Conservation (phyloP, 2,888 invertebrate species). For the Chesias legatella region DNA sequence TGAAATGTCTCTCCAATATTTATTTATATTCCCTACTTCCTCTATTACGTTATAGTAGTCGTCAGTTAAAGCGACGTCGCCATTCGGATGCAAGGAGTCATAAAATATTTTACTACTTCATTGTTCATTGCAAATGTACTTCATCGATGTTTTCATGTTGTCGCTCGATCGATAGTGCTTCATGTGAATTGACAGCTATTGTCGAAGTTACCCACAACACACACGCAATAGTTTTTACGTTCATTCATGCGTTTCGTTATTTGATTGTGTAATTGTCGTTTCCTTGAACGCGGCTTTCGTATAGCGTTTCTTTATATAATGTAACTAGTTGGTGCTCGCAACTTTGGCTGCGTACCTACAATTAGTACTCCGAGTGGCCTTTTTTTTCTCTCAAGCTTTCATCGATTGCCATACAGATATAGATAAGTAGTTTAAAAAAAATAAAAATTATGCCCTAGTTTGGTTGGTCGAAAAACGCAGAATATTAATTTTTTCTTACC, state of each 20-base stretch:
- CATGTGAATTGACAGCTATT: slow-evolving; percentile 40
- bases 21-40: too few species aligned
- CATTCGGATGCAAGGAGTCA: slow-evolving; percentile 29
- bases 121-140: slow-evolving; percentile 31
- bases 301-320: neutral
- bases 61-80: slow-evolving; percentile 7
- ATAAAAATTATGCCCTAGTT: too few species aligned
- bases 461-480: too few species aligned
- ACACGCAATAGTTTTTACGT: slow-evolving; percentile 33
- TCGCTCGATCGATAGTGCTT: slow-evolving; percentile 22
- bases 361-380: too few species aligned
- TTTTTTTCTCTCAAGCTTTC: too few species aligned
- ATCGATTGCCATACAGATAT: too few species aligned
- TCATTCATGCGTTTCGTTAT: slow-evolving; percentile 28
- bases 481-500: too few species aligned
- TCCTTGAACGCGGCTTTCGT: slow-evolving; percentile 33
- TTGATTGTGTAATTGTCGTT: slow-evolving; percentile 37
- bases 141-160: slow-evolving; percentile 11
- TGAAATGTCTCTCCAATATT: too few species aligned
- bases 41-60: slow-evolving; percentile 3
- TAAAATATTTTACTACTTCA: slow-evolving; percentile 39
- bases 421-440: too few species aligned
- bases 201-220: slow-evolving; percentile 31
- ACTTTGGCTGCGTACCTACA: too few species aligned
- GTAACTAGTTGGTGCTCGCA: too few species aligned